These are phyloP conservation scores for Pandemis corylana DNA, from an alignment of 2,888 invertebrate genomes.

Conservation along the genomic window DNA sequence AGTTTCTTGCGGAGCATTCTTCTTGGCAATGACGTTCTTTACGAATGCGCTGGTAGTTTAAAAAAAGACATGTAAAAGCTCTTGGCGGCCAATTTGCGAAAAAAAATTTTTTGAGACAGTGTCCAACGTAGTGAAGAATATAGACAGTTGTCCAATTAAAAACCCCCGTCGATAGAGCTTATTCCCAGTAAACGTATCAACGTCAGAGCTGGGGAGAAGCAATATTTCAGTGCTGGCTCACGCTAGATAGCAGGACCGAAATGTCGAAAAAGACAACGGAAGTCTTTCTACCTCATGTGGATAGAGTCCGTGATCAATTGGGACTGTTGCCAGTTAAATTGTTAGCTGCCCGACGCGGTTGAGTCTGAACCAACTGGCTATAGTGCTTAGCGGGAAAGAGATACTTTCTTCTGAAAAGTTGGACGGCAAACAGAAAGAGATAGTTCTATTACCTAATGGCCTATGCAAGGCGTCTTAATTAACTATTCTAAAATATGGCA, in stretches of 20 bases:
- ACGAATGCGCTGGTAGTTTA: too few relatives aligned
- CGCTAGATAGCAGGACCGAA: neutral
- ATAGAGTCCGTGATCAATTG: constrained; percentile 1
- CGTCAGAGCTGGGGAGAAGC: neutral
- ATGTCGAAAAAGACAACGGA: neutral
- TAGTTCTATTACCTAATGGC: too few relatives aligned
- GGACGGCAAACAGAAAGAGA: too few relatives aligned
- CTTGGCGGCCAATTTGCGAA: too few relatives aligned
- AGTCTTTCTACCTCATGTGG: neutral
- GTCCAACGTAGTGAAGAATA: too few relatives aligned
- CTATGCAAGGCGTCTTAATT: too few relatives aligned
- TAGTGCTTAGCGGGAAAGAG: neutral
- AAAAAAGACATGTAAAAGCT: too few relatives aligned
- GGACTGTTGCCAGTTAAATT: neutral
- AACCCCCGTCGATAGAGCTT: neutral
- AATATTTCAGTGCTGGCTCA: constrained; percentile 9
- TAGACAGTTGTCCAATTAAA: neutral
- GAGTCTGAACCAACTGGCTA: neutral
- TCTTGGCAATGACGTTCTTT: too few relatives aligned
- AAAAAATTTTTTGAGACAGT: too few relatives aligned
- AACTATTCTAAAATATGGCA: too few relatives aligned
- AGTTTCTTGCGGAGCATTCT: too few relatives aligned
- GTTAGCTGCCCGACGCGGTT: neutral
- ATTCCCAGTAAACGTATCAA: neutral
- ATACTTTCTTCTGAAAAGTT: too few relatives aligned